Percentiles rank a stretch among this genome's conserved stretches.
These are phyloP conservation scores for Muntiacus reevesi DNA, from an alignment of 2,113 vertebrate species.

Conservation along the genomic window DNA sequence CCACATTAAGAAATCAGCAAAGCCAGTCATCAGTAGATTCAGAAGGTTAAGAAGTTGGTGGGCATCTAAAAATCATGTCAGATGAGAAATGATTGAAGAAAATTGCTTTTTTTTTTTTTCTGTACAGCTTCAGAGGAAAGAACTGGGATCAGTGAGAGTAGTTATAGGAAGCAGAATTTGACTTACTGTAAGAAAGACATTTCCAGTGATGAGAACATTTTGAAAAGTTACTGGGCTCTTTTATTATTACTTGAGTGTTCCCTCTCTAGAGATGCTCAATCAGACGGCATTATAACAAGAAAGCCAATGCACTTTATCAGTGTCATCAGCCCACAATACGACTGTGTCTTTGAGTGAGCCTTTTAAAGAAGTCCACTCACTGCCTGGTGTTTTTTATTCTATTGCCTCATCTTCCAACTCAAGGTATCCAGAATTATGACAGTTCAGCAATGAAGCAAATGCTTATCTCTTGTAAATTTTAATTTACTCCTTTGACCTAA, in stretches of 20 bases:
- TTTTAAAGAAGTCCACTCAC: neutral
- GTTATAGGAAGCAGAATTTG: neutral
- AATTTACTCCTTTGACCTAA: constrained; percentile 24
- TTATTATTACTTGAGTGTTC: neutral
- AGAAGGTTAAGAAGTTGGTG: neutral
- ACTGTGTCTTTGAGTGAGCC: neutral
- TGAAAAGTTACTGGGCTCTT: neutral
- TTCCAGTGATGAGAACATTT: constrained; percentile 21
- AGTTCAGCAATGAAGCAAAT: constrained; percentile 12
- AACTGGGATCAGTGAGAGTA: neutral
- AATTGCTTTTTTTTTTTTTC: neutral
- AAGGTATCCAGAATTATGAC: neutral
- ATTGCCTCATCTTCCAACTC: neutral
- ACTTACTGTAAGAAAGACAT: neutral
- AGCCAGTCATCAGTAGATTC: neutral
- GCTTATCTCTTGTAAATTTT: constrained; percentile 21
- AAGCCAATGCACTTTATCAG: neutral
- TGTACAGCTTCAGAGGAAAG: neutral
- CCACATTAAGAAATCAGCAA: neutral
- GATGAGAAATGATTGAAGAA: neutral
- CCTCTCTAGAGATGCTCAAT: neutral
- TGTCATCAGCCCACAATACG: neutral
- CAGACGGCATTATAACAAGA: neutral
- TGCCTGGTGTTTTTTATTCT: neutral
- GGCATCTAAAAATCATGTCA: neutral